Conservation (phyloP, 2,888 invertebrate genomes). For the Chymomyza procnemis region DNA sequence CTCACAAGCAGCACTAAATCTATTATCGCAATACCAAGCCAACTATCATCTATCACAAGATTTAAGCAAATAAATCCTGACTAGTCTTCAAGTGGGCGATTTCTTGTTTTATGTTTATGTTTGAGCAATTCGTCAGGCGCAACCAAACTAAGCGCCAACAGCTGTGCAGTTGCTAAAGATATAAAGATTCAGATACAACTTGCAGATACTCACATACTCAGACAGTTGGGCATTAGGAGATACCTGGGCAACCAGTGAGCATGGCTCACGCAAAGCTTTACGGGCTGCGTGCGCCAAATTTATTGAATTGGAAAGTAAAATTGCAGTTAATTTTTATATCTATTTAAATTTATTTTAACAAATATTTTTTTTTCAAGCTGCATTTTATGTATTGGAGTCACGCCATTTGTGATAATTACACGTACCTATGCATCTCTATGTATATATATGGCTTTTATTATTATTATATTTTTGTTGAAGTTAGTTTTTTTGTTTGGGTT, state of each 20-base stretch:
- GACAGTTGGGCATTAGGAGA: neutral
- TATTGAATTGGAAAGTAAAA: conserved; percentile 68
- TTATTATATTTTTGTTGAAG: conserved; percentile 27
- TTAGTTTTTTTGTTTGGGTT: conserved; percentile 28
- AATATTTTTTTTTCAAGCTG: conserved; percentile 39
- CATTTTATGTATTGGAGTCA: conserved; percentile 45
- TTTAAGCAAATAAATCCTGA: conserved; percentile 37
- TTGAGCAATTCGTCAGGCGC: neutral
- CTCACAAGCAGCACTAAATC: neutral
- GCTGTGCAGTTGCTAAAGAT: conserved; percentile 31
- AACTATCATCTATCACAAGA: conserved; percentile 41
- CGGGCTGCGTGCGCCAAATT: conserved; percentile 55
- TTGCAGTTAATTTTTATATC: conserved; percentile 48
- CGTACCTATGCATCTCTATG: conserved; percentile 23
- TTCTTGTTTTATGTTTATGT: neutral
- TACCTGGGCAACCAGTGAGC: neutral
- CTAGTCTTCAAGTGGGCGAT: conserved; percentile 32
- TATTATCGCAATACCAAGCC: neutral
- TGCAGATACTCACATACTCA: neutral
- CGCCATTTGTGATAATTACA: conserved; percentile 59
- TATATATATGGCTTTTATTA: conserved; percentile 5
- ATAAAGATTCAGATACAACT: conserved; percentile 19
- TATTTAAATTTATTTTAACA: conserved; percentile 63
- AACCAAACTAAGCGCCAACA: neutral
- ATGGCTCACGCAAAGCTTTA: conserved; percentile 27